Evolutionary conservation across 1,140 invertebrate genomes (phyloP).

Genomic region (Philopotamus ludificatus): DNA sequence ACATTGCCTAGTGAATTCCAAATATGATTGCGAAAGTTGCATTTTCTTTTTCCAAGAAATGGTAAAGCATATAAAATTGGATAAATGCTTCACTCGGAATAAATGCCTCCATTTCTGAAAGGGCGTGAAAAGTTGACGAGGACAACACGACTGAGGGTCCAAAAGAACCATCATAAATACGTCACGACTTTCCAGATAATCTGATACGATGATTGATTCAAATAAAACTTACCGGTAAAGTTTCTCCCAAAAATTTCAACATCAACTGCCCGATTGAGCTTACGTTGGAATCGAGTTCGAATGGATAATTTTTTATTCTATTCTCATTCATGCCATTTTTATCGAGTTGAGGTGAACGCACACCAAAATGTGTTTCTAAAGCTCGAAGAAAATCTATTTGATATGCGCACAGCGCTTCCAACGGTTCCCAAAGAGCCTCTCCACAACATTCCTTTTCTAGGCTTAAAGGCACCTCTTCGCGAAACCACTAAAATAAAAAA

Average conservation of each 20-base stretch:
- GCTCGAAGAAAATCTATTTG: conserved; percentile 67
- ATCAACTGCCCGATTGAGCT: conserved; percentile 70
- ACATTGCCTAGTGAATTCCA: no score
- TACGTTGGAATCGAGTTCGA: conserved; percentile 35
- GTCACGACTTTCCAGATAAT: no score
- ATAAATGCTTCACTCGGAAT: no score
- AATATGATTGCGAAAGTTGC: no score
- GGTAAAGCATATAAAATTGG: no score
- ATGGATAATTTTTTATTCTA: neutral
- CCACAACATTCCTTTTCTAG: conserved; percentile 58
- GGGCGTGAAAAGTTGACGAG: neutral
- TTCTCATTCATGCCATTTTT: conserved; percentile 53
- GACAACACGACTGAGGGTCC: no score
- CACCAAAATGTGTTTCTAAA: conserved; percentile 68
- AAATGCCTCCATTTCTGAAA: neutral
- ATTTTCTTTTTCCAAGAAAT: no score
- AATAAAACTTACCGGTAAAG: conserved; percentile 55
- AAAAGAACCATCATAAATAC: no score
- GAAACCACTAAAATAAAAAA: conserved; percentile 62
- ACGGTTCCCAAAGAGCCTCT: conserved; percentile 56
- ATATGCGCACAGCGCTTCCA: conserved; percentile 67
- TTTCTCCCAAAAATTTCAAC: conserved; percentile 58
- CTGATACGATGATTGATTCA: neutral
- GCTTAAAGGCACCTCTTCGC: conserved; percentile 65
- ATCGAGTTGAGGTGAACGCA: conserved; percentile 56